phyloP scores from a whole-genome alignment of 1,140 invertebrate genomes.

The Lepeophtheirus salmonis region DNA sequence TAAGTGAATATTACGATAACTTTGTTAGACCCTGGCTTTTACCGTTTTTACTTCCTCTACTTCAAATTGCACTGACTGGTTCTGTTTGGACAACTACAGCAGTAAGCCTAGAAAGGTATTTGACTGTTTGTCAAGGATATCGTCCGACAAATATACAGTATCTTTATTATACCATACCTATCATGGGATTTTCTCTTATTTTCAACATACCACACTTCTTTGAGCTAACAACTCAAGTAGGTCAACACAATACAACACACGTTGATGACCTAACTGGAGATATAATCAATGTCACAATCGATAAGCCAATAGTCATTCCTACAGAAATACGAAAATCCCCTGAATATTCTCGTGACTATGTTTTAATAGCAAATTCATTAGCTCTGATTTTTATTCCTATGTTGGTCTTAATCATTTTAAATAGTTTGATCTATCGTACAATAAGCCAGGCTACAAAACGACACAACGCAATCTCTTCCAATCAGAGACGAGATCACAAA shows the following conservation, averaged over 20 bases:
- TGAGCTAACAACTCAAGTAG: not conserved
- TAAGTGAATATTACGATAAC: slow-evolving; percentile 3
- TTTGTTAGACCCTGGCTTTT: not conserved
- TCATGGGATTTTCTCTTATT: not conserved
- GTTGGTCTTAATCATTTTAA: slow-evolving; percentile 1
- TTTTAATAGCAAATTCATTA: slow-evolving; percentile 7
- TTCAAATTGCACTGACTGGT: slow-evolving; percentile 12
- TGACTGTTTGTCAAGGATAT: slow-evolving; percentile 3
- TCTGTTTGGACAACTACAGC: slow-evolving; percentile 12
- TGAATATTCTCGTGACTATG: slow-evolving; percentile 7
- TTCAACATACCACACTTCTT: slow-evolving; percentile 14
- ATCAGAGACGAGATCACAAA: slow-evolving; percentile 7
- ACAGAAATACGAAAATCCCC: slow-evolving; percentile 1
- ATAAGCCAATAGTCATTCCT: not conserved
- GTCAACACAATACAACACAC: not conserved
- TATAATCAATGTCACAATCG: not conserved
- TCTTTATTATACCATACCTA: slow-evolving; percentile 9
- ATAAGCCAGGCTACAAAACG: slow-evolving; percentile 3
- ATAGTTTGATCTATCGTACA: slow-evolving; percentile 6
- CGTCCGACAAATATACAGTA: slow-evolving; percentile 4
- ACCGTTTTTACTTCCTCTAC: slow-evolving; percentile 2
- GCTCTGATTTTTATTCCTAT: slow-evolving; percentile 10
- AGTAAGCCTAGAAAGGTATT: slow-evolving; percentile 11
- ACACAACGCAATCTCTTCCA: slow-evolving; percentile 14
- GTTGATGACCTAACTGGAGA: not conserved